Evolutionary conservation across 2,888 invertebrate genomes (phyloP).

Genomic region (Romanomermis culicivorax): DNA sequence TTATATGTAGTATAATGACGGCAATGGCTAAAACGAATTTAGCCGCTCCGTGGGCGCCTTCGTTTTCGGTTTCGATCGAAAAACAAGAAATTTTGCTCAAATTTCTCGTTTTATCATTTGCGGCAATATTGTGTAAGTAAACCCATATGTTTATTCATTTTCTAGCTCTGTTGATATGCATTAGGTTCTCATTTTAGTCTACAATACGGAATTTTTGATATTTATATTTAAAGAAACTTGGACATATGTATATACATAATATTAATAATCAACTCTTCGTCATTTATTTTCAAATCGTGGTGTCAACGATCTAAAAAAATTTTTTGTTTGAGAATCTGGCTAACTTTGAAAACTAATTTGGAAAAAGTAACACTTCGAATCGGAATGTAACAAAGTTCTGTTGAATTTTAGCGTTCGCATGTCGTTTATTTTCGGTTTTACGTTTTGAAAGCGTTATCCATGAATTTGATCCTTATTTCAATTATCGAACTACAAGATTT

Average conservation of each 20-base stretch:
- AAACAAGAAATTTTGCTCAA: slow-evolving; percentile 64
- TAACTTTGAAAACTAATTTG: too few relatives aligned
- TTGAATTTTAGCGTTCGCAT: slow-evolving; percentile 70
- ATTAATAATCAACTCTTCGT: slow-evolving; percentile 1
- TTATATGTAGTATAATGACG: too few relatives aligned
- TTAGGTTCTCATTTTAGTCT: too few relatives aligned
- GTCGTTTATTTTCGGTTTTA: slow-evolving; percentile 74
- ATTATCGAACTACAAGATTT: slow-evolving; percentile 62
- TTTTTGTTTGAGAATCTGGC: slow-evolving; percentile 26
- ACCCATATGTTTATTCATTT: background rate
- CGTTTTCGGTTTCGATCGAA: slow-evolving; percentile 36
- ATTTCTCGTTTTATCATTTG: slow-evolving; percentile 65
- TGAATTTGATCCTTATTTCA: slow-evolving; percentile 94
- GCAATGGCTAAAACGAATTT: background rate
- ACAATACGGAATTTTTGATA: too few relatives aligned
- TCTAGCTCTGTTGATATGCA: too few relatives aligned
- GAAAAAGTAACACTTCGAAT: too few relatives aligned
- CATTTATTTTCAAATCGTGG: background rate
- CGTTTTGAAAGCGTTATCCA: slow-evolving; percentile 91
- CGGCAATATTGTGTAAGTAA: slow-evolving; percentile 70
- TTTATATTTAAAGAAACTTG: too few relatives aligned
- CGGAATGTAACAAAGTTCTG: slow-evolving; percentile 2
- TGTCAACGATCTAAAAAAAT: background rate
- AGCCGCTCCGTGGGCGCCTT: background rate
- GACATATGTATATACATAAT: too few relatives aligned